Percentiles rank a stretch among this genome's conserved stretches.
These are phyloP conservation scores for Diaprepes abbreviatus DNA, from an alignment of 2,888 invertebrate genomes.

Conservation along the genomic window DNA sequence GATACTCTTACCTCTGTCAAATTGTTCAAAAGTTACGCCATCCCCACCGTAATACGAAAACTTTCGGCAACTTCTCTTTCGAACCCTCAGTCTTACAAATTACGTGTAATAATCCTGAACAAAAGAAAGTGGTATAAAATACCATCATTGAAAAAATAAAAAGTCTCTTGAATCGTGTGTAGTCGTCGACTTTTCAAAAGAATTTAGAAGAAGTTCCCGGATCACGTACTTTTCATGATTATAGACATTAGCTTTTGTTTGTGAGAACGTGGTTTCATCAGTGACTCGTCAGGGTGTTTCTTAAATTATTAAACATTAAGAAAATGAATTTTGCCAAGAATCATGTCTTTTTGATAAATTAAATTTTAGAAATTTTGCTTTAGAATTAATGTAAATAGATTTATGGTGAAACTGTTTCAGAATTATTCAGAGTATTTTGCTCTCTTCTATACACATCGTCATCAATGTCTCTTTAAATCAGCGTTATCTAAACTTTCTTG, in stretches of 20 bases:
- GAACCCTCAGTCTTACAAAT: neutral
- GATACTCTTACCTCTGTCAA: too few relatives aligned
- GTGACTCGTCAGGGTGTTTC: neutral
- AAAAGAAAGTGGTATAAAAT: neutral
- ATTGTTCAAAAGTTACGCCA: neutral
- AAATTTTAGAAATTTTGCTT: too few relatives aligned
- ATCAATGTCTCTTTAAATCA: too few relatives aligned
- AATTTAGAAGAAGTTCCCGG: slow-evolving; percentile 11
- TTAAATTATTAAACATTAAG: too few relatives aligned
- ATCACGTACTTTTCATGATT: slow-evolving; percentile 2
- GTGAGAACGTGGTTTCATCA: neutral
- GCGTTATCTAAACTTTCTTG: too few relatives aligned
- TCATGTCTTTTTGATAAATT: too few relatives aligned
- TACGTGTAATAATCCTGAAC: neutral
- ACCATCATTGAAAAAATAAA: slow-evolving; percentile 1
- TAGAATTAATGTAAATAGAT: too few relatives aligned
- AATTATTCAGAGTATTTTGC: too few relatives aligned
- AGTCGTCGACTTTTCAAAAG: slow-evolving; percentile 3
- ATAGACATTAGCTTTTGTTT: slow-evolving; percentile 5
- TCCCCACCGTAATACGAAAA: neutral
- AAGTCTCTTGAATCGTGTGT: slow-evolving; percentile 8
- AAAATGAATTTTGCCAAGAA: too few relatives aligned
- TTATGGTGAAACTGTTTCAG: too few relatives aligned
- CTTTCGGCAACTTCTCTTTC: neutral
- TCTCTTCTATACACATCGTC: too few relatives aligned